Percentiles rank a stretch among this genome's conserved stretches.
Evolutionary conservation across 2,888 invertebrate species (phyloP).

Genomic region (Heterodera filipjevi): DNA sequence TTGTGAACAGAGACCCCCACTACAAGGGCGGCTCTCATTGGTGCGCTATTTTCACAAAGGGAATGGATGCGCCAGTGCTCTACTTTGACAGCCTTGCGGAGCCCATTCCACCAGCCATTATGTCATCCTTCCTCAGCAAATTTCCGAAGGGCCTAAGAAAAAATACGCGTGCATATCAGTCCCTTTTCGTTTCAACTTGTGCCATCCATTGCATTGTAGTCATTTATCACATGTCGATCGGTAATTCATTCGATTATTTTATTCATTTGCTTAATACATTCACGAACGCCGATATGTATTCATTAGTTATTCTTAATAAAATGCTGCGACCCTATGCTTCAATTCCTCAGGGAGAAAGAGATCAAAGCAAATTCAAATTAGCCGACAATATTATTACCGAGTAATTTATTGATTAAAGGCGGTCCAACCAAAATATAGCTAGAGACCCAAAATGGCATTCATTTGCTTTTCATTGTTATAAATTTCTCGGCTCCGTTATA

Average conservation of each 20-base stretch:
- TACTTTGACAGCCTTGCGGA: conserved; percentile 26
- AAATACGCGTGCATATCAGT: not conserved
- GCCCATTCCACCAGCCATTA: not conserved
- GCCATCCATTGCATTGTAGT: conserved; percentile 17
- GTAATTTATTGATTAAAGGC: too few species aligned
- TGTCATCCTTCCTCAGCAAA: conserved; percentile 4
- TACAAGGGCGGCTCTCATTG: conserved; percentile 15
- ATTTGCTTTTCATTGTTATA: too few species aligned
- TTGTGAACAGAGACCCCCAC: conserved; percentile 12
- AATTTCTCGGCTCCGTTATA: too few species aligned
- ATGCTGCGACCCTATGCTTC: too few species aligned
- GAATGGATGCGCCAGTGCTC: not conserved
- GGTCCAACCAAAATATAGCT: too few species aligned
- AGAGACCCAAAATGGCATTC: too few species aligned
- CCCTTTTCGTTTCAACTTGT: not conserved
- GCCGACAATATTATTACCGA: too few species aligned
- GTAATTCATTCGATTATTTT: not conserved
- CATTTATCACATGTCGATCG: not conserved
- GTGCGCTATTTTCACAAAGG: conserved; percentile 3
- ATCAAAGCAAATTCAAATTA: too few species aligned
- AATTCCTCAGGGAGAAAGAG: too few species aligned
- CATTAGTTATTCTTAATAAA: too few species aligned
- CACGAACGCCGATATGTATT: conserved; percentile 19
- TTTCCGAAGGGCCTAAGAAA: conserved; percentile 3
- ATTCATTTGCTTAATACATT: conserved; percentile 2